Evolutionary conservation across 2,113 vertebrate species (phyloP).

Genomic region (Myiozetetes cayanensis): DNA sequence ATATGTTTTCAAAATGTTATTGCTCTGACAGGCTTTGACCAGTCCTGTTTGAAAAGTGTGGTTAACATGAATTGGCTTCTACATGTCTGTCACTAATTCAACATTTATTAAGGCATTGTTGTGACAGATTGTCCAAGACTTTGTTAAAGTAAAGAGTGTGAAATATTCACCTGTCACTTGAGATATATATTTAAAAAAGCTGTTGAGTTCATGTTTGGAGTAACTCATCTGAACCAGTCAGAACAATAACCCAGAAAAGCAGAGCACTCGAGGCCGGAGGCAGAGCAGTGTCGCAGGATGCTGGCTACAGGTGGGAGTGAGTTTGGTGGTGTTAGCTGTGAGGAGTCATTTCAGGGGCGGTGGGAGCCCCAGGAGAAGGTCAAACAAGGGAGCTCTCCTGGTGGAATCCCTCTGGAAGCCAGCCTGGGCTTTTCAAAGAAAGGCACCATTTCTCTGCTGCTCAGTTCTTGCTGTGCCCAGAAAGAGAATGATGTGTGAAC

Average conservation of each 20-base stretch:
- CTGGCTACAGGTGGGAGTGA: neutral
- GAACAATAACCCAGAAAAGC: neutral
- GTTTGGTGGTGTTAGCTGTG: neutral
- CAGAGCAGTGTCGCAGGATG: neutral
- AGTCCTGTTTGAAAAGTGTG: neutral
- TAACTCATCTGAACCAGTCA: neutral
- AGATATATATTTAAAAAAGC: neutral
- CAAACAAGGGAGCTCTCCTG: neutral
- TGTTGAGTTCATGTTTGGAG: neutral
- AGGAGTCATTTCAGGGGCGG: neutral
- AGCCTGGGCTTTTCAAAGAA: neutral
- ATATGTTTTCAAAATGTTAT: neutral
- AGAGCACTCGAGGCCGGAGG: accelerated
- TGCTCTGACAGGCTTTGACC: neutral
- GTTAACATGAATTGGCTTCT: neutral
- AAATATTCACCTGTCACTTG: slow-evolving; percentile 39
- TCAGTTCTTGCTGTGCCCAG: neutral
- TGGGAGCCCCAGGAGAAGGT: neutral
- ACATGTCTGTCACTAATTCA: neutral
- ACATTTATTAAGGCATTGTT: neutral
- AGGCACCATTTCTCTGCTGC: neutral
- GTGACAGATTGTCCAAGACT: neutral
- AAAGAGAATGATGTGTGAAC: neutral
- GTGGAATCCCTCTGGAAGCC: neutral
- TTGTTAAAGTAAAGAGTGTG: neutral